phyloP scores from a whole-genome alignment of 1,140 invertebrate genomes.

The Scaptomyza graminum region DNA sequence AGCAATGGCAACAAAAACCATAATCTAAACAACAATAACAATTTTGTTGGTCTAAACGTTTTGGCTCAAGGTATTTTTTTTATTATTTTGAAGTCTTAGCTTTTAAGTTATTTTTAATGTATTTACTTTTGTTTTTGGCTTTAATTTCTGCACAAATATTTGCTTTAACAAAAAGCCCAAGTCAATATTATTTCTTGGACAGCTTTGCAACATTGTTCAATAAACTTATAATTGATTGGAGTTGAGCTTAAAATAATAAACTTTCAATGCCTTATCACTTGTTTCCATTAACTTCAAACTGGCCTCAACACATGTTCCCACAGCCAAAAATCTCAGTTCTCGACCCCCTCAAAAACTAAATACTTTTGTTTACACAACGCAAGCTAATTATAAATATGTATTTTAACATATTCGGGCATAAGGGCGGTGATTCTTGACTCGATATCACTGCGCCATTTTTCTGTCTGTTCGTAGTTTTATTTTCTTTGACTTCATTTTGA shows the following conservation, averaged over 20 bases:
- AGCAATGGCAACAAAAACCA: conserved; percentile 33
- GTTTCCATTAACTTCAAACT: background rate
- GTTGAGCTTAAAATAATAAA: background rate
- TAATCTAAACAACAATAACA: conserved; percentile 30
- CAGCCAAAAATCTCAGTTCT: background rate
- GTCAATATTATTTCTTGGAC: conserved; percentile 30
- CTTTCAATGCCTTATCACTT: background rate
- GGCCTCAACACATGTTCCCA: background rate
- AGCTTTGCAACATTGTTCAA: conserved; percentile 52
- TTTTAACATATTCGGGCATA: conserved; percentile 1
- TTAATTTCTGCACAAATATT: conserved; percentile 21
- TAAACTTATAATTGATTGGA: conserved; percentile 54
- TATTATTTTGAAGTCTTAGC: conserved; percentile 20
- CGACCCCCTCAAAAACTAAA: background rate
- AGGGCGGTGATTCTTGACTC: conserved; percentile 18
- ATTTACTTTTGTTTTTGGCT: conserved; percentile 24
- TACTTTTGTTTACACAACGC: conserved; percentile 45
- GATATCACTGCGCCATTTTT: conserved; percentile 55
- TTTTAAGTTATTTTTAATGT: conserved; percentile 15
- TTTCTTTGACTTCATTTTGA: conserved; percentile 11
- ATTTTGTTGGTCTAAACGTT: conserved; percentile 38
- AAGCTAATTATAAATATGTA: conserved; percentile 60
- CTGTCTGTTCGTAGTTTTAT: background rate
- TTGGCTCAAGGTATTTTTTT: conserved; percentile 55
- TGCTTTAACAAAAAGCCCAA: conserved; percentile 25